Evolutionary conservation across 2,888 invertebrate genomes (phyloP), one percentile per base, ranked within the genome.

Genomic region (Yponomeuta malinellus): DNA sequence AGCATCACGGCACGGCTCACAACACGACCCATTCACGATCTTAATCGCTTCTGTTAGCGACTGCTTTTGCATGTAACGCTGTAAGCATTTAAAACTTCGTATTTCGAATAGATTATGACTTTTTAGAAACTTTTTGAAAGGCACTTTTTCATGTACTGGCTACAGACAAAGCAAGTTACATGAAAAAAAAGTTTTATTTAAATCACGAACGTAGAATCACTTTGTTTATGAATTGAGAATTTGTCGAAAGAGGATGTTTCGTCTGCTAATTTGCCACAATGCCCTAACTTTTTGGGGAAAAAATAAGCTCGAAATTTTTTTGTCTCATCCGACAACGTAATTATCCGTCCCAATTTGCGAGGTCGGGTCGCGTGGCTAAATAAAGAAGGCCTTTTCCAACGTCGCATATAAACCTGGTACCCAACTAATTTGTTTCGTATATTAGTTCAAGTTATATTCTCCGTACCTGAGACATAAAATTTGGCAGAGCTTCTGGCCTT

Each of bases 321-420:
- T 71, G 73, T 74, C 74, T 76, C 74, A 72, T 75, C 76, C 72
- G 74, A 73, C 71, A 73, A 75, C 74, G 74, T 79, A 81, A 82
- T 81, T 79, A 79, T 72, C 75, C 76, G 80, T 78, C 78, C 79
- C 76, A 81, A 78, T 82, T 82, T 78, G 70, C 73, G 74, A 73
- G 70, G 74, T 63, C 63, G 73, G 76, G 77, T 75, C 77, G 75
- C 74, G 72, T 71, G 72, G 74, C 73, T 75, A 73, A 72, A 72
- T 70, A 66, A 72, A 72, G 68, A 70, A 64, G 63, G 68, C 37
- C 59, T 52, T 31, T 33, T 64, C 52, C 2, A 59, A 5, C 52
- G 52, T 12, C 52, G 52, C 52, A 59, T 59, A 59, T 59, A 59
- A 15, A 59, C 3, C 52, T 59, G 12, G 52, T 15, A 15, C 31